Conservation (phyloP, 2,113 vertebrate genomes). For the Gallinago paraguaiae region DNA sequence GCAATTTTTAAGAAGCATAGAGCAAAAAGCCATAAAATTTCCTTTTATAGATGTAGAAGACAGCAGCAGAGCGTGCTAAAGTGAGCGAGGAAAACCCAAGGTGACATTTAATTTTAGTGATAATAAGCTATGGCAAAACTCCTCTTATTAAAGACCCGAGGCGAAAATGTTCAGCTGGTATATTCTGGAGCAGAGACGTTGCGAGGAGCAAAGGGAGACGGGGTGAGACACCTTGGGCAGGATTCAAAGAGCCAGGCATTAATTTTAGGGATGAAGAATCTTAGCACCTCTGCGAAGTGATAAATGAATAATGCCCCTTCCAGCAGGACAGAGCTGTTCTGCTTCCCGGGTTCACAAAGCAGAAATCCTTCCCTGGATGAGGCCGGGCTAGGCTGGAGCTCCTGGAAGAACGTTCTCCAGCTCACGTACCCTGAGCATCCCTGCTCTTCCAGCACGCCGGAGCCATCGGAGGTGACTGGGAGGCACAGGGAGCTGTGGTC, state of each 20-base stretch:
- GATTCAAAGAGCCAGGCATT: neutral
- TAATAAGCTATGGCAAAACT: constrained; percentile 63
- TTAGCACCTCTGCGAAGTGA: neutral
- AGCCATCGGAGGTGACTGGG: fast-evolving
- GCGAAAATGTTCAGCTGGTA: neutral
- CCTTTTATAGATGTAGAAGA: constrained; percentile 53
- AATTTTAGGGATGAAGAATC: constrained; percentile 22
- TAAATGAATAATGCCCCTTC: neutral
- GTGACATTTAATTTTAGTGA: constrained; percentile 66
- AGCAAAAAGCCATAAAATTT: constrained; percentile 52
- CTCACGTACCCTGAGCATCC: fast-evolving
- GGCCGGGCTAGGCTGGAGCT: neutral
- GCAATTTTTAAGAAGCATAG: constrained; percentile 20
- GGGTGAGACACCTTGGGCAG: neutral
- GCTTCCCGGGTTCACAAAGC: fast-evolving
- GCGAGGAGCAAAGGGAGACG: neutral
- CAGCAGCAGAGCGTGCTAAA: constrained; percentile 28
- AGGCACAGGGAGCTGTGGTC: neutral
- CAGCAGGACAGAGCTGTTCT: neutral
- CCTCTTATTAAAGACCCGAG: constrained; percentile 53
- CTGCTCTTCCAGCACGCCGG: fast-evolving
- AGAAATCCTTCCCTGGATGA: neutral
- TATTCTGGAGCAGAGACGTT: neutral
- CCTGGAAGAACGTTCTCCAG: fast-evolving
- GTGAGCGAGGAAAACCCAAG: constrained; percentile 67